Evolutionary conservation across 2,888 invertebrate species (phyloP).

Genomic region (Mythimna vitellina): DNA sequence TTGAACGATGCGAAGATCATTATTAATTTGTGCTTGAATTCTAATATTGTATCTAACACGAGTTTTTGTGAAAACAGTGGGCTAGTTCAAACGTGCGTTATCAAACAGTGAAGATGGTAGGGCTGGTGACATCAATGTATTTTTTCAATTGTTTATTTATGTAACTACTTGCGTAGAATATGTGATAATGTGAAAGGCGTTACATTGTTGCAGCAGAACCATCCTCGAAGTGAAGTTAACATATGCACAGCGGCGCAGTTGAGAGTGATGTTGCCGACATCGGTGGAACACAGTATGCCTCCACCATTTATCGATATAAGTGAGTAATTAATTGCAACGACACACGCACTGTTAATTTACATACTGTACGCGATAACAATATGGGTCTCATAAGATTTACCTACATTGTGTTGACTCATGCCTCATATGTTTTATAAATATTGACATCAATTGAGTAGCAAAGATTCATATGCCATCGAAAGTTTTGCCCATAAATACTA

Average conservation of each 20-base stretch:
- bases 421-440: slow-evolving; percentile 38
- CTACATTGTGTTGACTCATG: slow-evolving; percentile 45
- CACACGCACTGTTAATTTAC: slow-evolving; percentile 39
- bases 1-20: slow-evolving; percentile 75
- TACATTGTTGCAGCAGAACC: slow-evolving; percentile 82
- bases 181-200: slow-evolving; percentile 76
- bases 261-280: slow-evolving; percentile 82
- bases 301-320: slow-evolving; percentile 84
- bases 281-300: slow-evolving; percentile 79
- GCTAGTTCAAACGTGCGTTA: slow-evolving; percentile 44
- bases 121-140: slow-evolving; percentile 67
- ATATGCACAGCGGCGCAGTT: slow-evolving; percentile 81
- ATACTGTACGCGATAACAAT: slow-evolving; percentile 53
- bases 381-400: slow-evolving; percentile 46
- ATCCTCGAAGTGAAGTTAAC: slow-evolving; percentile 77
- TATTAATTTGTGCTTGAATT: slow-evolving; percentile 67
- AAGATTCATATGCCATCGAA: slow-evolving; percentile 10
- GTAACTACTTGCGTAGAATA: slow-evolving; percentile 76
- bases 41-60: slow-evolving; percentile 58
- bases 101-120: slow-evolving; percentile 71
- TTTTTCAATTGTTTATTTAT: slow-evolving; percentile 83
- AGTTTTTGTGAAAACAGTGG: slow-evolving; percentile 54
- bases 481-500: background rate
- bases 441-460: slow-evolving; percentile 31
- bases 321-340: slow-evolving; percentile 69